Conservation (phyloP, 2,113 vertebrate genomes). For the Salvator merianae region DNA sequence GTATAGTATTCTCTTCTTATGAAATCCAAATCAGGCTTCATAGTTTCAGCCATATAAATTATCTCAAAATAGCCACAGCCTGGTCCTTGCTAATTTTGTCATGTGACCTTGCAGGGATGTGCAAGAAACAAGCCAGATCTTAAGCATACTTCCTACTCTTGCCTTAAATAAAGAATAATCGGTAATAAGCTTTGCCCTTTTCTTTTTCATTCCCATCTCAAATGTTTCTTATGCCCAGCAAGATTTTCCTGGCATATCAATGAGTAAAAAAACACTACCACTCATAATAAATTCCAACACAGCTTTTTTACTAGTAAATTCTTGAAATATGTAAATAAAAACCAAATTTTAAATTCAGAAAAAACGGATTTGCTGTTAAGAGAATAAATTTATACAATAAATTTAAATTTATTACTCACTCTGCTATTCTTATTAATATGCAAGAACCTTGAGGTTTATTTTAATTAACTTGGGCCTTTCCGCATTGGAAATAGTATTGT, state of each 20-base stretch:
- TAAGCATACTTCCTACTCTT: background rate
- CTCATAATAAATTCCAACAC: no score
- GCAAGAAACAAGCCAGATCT: no score
- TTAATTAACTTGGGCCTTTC: background rate
- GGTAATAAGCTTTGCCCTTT: background rate
- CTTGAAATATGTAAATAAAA: no score
- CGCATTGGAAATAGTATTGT: no score
- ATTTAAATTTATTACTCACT: background rate
- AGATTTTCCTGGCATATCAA: no score
- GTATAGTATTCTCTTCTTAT: background rate
- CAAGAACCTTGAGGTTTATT: background rate
- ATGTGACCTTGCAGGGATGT: no score
- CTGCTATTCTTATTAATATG: background rate
- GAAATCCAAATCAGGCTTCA: background rate
- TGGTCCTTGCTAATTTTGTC: no score
- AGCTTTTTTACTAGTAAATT: no score
- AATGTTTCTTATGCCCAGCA: no score
- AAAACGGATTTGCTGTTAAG: background rate
- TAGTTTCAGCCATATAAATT: background rate
- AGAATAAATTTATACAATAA: no score
- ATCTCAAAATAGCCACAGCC: no score
- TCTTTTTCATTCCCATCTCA: background rate
- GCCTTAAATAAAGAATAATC: background rate
- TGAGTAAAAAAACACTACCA: no score
- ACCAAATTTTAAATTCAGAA: background rate